These are phyloP conservation scores for Tyrophagus putrescentiae DNA, from an alignment of 1,140 invertebrate species.

Conservation along the genomic window DNA sequence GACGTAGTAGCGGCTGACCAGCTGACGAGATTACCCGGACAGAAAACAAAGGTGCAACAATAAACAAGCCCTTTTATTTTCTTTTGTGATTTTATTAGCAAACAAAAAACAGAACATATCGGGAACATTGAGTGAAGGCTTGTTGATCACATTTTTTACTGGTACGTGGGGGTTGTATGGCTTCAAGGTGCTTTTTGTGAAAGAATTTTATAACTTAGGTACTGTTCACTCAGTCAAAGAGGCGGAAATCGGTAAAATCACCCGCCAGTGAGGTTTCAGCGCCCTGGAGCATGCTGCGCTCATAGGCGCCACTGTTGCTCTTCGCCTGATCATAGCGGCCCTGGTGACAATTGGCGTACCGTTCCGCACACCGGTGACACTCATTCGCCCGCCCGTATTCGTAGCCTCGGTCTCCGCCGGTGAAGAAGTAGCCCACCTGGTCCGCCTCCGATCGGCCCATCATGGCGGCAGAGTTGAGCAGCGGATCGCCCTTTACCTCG, in stretches of 20 bases:
- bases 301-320: background rate
- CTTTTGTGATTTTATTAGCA: too few species aligned
- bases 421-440: conserved; percentile 6
- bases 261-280: background rate
- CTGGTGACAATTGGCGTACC: background rate
- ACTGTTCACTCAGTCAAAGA: background rate
- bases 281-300: background rate
- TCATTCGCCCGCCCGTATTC: conserved; percentile 10
- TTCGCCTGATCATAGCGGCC: conserved; percentile 4
- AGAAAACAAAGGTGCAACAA: background rate
- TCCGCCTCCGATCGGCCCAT: background rate
- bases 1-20: too few species aligned
- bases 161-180: too few species aligned
- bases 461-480: conserved; percentile 2
- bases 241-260: background rate
- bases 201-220: too few species aligned
- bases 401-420: conserved; percentile 17
- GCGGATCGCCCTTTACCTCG: conserved; percentile 11
- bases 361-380: conserved; percentile 5
- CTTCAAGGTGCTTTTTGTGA: too few species aligned
- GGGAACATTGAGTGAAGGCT: too few species aligned
- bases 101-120: too few species aligned
- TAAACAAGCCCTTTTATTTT: too few species aligned
- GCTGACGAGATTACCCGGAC: background rate
- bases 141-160: too few species aligned